These are phyloP conservation scores for Lamproptera curius DNA, from an alignment of 2,888 invertebrate species.

Conservation along the genomic window DNA sequence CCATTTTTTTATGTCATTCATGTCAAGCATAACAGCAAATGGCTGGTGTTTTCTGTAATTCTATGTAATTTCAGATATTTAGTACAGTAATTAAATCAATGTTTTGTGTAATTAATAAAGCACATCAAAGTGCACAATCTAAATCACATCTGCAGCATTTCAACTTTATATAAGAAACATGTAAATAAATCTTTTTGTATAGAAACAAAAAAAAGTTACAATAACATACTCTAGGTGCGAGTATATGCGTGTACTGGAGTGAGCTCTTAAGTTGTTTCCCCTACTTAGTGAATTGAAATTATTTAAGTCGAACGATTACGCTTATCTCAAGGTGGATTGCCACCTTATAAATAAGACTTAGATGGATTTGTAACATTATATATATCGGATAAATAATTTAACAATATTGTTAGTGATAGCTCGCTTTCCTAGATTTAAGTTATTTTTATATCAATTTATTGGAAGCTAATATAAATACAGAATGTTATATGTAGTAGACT, in stretches of 20 bases:
- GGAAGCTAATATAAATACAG: conserved; percentile 58
- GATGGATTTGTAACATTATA: conserved; percentile 53
- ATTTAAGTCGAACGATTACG: conserved; percentile 72
- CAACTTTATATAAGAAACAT: neutral
- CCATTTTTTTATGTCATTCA: too few relatives aligned
- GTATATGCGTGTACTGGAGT: conserved; percentile 16
- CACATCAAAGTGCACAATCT: too few relatives aligned
- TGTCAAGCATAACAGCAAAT: too few relatives aligned
- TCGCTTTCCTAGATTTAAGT: conserved; percentile 58
- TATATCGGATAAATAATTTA: conserved; percentile 54
- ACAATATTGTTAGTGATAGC: conserved; percentile 37
- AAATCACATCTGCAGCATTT: conserved; percentile 14
- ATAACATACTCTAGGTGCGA: conserved; percentile 23
- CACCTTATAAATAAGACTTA: conserved; percentile 72
- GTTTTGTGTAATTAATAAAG: too few relatives aligned
- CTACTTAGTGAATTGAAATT: conserved; percentile 45
- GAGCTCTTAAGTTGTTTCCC: conserved; percentile 44
- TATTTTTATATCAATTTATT: conserved; percentile 72
- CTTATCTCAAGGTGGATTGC: conserved; percentile 58
- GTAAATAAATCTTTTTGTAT: conserved; percentile 10
- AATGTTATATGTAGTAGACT: conserved; percentile 44
- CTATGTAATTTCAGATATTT: too few relatives aligned
- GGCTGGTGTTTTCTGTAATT: too few relatives aligned
- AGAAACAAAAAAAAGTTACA: neutral
- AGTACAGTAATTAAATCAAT: too few relatives aligned